Evolutionary conservation across 2,797 vertebrate genomes (phyloP), one percentile per base, ranked within the genome.

Genomic region (Apogon talboti): DNA sequence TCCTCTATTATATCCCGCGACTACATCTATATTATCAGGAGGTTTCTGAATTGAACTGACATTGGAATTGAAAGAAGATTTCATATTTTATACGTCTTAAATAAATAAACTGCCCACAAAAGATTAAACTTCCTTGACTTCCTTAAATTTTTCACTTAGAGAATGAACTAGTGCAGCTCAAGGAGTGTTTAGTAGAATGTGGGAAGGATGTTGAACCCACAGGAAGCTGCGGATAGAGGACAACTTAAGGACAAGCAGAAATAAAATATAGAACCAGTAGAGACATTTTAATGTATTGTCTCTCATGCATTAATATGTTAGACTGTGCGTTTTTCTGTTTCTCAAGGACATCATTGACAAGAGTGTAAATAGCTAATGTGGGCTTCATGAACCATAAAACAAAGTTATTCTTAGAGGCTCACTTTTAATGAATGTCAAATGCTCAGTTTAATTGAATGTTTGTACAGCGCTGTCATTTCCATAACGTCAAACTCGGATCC

Each of bases 401-500:
- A 64, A 41, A 59, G 63, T 76, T 79, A 84, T 78, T 86, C 66
- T 85, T 63, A 79, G 48, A 76, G 64, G 33, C 58, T 86, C 76
- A 74, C 86, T 55, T 81, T 79, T 84, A 83, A 85, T 85, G 67
- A 87, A 79, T 83, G 78, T 74, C 65, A 82, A 51, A 48, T 56
- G 45, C 65, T 66, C 65, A 4, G 30, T 85, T 70, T 87, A 85
- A 84, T 74, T 81, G 51, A 67, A 72, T 87, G 66, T 82, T 84
- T 76, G 74, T 82, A 64, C 55, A 78, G 46, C 58, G 15, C 47
- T 24, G 15, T 74, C 53, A 84, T 82, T 79, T 74, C 48, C 65
- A 79, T 50, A 71, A 58, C 59, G 58, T 66, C 52, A 70, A 45
- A 49, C 28, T 13, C 54, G 52, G 19, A 65, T 61, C 8, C 1